Base-by-base conservation (phyloP, 2,888 invertebrate species). In the Noctua janthina region DNA sequence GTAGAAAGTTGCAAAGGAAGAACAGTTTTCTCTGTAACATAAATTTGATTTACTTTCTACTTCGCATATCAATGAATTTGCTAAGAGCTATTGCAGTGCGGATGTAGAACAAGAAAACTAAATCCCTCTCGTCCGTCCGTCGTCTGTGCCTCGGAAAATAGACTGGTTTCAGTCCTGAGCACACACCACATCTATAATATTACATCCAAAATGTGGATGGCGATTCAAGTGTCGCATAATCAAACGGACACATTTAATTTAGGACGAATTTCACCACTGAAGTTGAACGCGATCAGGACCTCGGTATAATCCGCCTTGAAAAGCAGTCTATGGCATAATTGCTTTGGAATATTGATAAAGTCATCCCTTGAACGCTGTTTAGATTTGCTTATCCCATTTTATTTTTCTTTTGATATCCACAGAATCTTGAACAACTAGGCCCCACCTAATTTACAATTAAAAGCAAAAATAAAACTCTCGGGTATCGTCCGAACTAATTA, bases 401-500 rank as follows among this genome's bases (percentile, higher is more conserved):
- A 13, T 59, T 56, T 54, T 29, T 17, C 23, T 43, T 43, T 46
- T 68, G 11, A 46, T 46, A 2, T 17, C 8, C 23, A 39, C n/a
- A 23, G 5, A 82, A 66, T 35, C 8, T 17, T 35, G 43, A 8
- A 35, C 69, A 64, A 43, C 15, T 15, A 23, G 13, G 8, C 66
- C 20, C 39, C 39, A 43, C 17, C 68, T 68, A n/a, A 51, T 71
- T 51, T 64, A 7, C 10, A 56, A 17, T 51, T 15, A 49, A 59
- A 56, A 4, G 15, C 43, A 46, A 46, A 46, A 70, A 39, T 23
- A 54, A 35, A 49, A 76, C 13, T 56, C 56, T 79, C 20, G 51
- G 49, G 17, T 56, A 43, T 73, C 56, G 7, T 68, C 17, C 17
- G 54, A 79, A 17, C 20, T 69, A 78, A 82, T 78, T 78, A 69